Conservation (phyloP, 2,113 vertebrate species). For the Apteryx mantelli region DNA sequence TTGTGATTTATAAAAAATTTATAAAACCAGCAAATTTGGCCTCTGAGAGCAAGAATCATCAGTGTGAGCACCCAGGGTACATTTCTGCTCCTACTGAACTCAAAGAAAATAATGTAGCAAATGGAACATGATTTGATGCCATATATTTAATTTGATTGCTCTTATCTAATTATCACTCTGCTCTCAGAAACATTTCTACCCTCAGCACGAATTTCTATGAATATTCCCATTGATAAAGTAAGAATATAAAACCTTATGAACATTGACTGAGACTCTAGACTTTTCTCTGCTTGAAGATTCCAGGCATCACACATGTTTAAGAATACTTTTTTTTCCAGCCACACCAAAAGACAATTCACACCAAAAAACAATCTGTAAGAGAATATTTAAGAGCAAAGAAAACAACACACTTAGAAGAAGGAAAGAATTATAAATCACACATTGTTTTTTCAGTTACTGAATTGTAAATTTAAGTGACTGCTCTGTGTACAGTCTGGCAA, state of each 20-base stretch:
- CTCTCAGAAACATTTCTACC: background rate
- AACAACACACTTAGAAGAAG: background rate
- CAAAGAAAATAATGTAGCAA: background rate
- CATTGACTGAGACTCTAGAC: background rate
- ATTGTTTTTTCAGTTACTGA: background rate
- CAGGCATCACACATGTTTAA: background rate
- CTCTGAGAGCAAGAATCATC: background rate
- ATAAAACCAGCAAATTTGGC: background rate
- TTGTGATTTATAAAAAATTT: background rate
- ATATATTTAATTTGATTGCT: background rate
- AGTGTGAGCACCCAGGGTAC: background rate
- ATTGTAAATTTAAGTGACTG: fast-evolving
- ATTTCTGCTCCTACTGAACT: background rate
- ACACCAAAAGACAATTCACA: background rate
- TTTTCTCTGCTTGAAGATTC: background rate
- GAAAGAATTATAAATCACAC: background rate
- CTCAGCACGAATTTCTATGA: background rate
- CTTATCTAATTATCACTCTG: background rate
- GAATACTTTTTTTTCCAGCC: background rate
- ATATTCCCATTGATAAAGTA: background rate
- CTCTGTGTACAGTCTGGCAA: background rate
- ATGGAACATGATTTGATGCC: background rate
- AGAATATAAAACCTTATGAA: background rate
- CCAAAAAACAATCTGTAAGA: background rate
- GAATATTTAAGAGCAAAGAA: background rate